phyloP scores from a whole-genome alignment of 2,888 invertebrate species.

The Balanococcus diminutus region DNA sequence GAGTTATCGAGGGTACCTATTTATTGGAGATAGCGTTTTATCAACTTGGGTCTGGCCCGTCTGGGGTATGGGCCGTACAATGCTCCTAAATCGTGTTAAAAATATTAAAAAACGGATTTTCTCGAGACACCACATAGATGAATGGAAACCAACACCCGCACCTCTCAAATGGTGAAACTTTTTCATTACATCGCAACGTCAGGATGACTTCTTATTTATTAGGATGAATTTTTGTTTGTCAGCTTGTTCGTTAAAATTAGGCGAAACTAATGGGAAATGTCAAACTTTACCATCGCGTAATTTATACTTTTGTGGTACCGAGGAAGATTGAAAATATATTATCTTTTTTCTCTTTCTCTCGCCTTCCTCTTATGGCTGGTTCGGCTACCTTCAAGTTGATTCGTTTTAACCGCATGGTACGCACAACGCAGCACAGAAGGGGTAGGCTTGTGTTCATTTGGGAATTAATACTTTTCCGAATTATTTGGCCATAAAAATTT shows the following conservation, averaged over 20 bases:
- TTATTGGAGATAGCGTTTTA: background rate
- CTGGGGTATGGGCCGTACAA: background rate
- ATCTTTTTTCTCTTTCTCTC: background rate
- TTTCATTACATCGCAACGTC: constrained; percentile 17
- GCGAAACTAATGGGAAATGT: constrained; percentile 14
- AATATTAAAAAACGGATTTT: background rate
- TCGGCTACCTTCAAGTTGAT: background rate
- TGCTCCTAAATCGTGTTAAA: constrained; percentile 3
- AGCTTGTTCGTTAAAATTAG: background rate
- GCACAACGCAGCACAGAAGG: background rate
- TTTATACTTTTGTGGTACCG: constrained; percentile 14
- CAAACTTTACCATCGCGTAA: background rate
- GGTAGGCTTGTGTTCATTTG: background rate
- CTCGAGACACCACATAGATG: background rate
- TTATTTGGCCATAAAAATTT: constrained; percentile 24
- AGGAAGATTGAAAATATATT: background rate
- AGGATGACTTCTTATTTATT: constrained; percentile 9
- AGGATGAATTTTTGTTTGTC: constrained; percentile 21
- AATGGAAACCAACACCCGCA: background rate
- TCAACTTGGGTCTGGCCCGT: background rate
- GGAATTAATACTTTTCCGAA: constrained; percentile 16
- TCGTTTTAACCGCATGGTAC: background rate
- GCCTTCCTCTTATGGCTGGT: background rate
- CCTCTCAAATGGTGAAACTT: background rate
- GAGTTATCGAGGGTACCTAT: background rate